Conservation (phyloP, 2,797 vertebrate genomes). For the Champsocephalus esox region DNA sequence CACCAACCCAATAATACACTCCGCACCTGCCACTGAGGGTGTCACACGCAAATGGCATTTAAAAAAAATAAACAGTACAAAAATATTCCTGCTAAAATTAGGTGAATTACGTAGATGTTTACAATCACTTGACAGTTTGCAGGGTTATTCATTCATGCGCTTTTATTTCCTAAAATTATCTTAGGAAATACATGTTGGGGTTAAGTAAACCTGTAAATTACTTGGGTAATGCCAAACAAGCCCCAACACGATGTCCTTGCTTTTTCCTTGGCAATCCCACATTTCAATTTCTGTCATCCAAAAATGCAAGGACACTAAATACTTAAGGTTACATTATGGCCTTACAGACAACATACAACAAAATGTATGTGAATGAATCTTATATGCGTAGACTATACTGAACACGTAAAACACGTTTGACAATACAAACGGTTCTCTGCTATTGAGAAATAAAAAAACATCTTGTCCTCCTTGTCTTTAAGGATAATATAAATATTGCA, state of each 20-base stretch:
- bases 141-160: background rate
- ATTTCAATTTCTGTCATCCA: background rate
- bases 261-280: background rate
- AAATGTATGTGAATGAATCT: background rate
- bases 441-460: background rate
- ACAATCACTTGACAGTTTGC: too few species aligned
- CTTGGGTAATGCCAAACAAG: background rate
- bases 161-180: background rate
- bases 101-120: slow-evolving; percentile 1
- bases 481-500: background rate
- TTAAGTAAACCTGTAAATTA: background rate
- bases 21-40: slow-evolving; percentile 47
- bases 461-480: background rate
- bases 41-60: slow-evolving; percentile 8
- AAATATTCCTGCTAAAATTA: slow-evolving; percentile 8
- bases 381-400: background rate
- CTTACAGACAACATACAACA: background rate
- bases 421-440: background rate
- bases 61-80: background rate
- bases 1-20: slow-evolving; percentile 42
- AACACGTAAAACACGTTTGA: background rate
- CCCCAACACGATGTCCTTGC: background rate
- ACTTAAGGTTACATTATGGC: background rate
- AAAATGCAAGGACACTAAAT: background rate
- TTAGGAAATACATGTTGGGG: background rate